Evolutionary conservation across 2,113 vertebrate genomes (phyloP).

Genomic region (Calyptomena viridis): DNA sequence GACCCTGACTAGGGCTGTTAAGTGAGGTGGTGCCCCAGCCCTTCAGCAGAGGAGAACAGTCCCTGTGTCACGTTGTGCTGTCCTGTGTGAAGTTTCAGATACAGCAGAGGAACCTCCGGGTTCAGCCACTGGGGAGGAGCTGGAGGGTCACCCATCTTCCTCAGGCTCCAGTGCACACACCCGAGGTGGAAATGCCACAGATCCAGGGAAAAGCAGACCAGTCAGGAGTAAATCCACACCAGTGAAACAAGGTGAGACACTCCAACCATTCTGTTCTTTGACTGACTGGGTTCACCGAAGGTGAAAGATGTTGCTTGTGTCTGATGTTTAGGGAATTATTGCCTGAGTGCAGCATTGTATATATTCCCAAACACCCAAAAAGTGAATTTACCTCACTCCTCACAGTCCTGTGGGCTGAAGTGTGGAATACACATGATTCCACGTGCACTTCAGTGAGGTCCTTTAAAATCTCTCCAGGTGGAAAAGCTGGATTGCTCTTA

Average conservation of each 20-base stretch:
- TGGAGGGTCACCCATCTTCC: slow-evolving; percentile 81
- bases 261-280: not conserved
- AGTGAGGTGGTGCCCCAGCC: not conserved
- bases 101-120: slow-evolving; percentile 75
- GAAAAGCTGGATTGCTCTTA: not conserved
- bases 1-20: not conserved
- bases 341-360: not conserved
- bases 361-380: not conserved
- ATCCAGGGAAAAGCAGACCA: slow-evolving; percentile 71
- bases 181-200: slow-evolving; percentile 63
- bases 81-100: slow-evolving; percentile 77
- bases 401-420: not conserved
- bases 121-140: slow-evolving; percentile 78
- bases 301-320: not conserved
- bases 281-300: not conserved
- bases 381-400: not conserved
- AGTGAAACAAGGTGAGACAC: slow-evolving; percentile 76
- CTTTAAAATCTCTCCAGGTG: not conserved
- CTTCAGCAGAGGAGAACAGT: not conserved
- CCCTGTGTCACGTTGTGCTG: not conserved
- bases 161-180: slow-evolving; percentile 79
- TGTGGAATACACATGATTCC: not conserved
- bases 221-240: slow-evolving; percentile 79
- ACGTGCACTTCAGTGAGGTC: not conserved
- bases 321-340: not conserved